Evolutionary conservation across 2,888 invertebrate species (phyloP).

Genomic region (Amblyjoppa fuscipennis): DNA sequence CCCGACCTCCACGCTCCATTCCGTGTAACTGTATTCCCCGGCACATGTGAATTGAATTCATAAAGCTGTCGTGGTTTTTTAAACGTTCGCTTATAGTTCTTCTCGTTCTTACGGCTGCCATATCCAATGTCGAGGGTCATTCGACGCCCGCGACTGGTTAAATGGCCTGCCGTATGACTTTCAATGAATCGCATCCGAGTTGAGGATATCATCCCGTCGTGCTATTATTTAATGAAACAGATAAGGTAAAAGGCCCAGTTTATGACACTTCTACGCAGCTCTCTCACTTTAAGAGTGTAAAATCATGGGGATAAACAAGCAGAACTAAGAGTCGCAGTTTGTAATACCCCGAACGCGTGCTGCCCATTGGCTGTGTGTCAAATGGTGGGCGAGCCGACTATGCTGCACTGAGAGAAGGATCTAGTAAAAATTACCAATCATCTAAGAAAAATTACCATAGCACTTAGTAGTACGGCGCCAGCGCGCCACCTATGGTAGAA

Average conservation of each 20-base stretch:
- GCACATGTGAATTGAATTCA: slow-evolving; percentile 64
- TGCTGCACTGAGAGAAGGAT: too few species aligned
- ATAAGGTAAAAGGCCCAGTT: not conserved
- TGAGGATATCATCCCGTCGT: not conserved
- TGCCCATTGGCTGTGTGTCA: too few species aligned
- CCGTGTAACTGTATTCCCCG: slow-evolving; percentile 36
- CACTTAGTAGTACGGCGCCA: too few species aligned
- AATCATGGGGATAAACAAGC: too few species aligned
- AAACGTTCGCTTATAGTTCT: slow-evolving; percentile 23
- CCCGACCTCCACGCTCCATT: slow-evolving; percentile 28
- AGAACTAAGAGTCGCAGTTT: too few species aligned
- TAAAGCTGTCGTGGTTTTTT: slow-evolving; percentile 59
- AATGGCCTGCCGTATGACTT: slow-evolving; percentile 5
- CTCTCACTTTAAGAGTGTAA: too few species aligned
- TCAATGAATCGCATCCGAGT: slow-evolving; percentile 20
- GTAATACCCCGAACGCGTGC: too few species aligned
- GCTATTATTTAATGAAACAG: slow-evolving; percentile 2
- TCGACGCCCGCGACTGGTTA: not conserved
- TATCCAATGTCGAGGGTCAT: not conserved
- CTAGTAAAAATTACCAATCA: too few species aligned
- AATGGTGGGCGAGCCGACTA: too few species aligned
- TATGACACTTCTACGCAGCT: too few species aligned
- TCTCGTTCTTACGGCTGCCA: slow-evolving; percentile 31
- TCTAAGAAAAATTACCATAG: too few species aligned
- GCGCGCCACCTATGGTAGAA: too few species aligned